Conservation (phyloP, 2,797 vertebrate species). For the Gymnopithys bicolor region DNA sequence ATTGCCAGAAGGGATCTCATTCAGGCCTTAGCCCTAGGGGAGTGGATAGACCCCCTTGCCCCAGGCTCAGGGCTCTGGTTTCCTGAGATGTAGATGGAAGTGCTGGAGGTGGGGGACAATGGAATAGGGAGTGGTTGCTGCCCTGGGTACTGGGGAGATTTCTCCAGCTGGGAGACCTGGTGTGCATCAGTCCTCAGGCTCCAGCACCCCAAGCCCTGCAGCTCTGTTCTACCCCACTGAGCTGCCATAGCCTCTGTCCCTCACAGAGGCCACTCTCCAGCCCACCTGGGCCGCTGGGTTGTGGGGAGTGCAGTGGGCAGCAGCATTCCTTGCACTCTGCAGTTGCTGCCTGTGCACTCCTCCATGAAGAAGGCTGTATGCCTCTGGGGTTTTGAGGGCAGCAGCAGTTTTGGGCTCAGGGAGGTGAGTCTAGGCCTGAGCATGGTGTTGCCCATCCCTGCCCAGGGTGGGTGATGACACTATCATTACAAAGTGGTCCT, state of each 20-base stretch:
- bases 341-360: neutral
- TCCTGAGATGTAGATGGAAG: neutral
- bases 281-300: neutral
- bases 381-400: neutral
- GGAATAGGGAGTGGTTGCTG: neutral
- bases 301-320: neutral
- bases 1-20: neutral
- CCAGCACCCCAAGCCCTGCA: neutral
- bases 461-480: accelerated
- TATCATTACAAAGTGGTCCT: accelerated
- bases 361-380: neutral
- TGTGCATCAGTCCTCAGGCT: neutral
- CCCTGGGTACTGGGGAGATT: neutral
- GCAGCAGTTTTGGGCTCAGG: neutral
- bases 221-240: neutral
- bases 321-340: accelerated
- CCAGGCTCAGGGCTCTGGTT: neutral
- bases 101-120: neutral
- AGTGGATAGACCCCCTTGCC: neutral
- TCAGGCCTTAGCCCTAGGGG: accelerated
- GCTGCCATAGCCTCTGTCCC: neutral
- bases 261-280: neutral
- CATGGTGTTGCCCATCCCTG: neutral
- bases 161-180: neutral
- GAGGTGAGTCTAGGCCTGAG: neutral